These are phyloP conservation scores for Tyto alba DNA, from an alignment of 2,113 vertebrate genomes.

Conservation along the genomic window DNA sequence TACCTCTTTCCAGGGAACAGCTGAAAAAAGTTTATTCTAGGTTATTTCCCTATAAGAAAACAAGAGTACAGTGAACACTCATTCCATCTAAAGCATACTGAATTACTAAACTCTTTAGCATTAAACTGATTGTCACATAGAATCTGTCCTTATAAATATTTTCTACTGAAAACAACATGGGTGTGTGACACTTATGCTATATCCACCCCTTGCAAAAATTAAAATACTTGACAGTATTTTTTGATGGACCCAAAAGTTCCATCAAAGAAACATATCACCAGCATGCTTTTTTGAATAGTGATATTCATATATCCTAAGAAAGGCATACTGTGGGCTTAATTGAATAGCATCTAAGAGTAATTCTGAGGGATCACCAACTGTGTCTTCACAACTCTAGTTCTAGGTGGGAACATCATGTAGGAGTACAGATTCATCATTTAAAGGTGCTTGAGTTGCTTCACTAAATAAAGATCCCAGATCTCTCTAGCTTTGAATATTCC, in stretches of 20 bases:
- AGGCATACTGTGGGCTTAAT: constrained; percentile 29
- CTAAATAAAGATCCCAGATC: neutral
- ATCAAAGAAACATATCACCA: neutral
- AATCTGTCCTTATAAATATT: neutral
- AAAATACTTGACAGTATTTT: constrained; percentile 15
- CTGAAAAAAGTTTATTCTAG: neutral
- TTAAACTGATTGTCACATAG: neutral
- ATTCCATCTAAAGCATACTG: neutral
- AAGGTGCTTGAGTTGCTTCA: neutral
- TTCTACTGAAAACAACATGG: neutral
- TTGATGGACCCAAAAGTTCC: neutral
- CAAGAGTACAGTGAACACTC: neutral
- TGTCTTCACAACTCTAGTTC: constrained; percentile 20
- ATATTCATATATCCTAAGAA: constrained; percentile 30
- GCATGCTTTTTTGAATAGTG: neutral
- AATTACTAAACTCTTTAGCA: neutral
- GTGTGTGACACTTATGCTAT: neutral
- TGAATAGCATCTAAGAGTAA: neutral
- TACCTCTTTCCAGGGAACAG: neutral
- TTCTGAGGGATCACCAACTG: constrained; percentile 37
- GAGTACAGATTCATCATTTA: neutral
- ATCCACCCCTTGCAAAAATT: neutral
- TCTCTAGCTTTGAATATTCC: neutral
- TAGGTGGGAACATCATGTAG: constrained; percentile 38
- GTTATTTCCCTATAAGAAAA: neutral